Conservation (phyloP, 1,140 invertebrate species). For the Macrobrachium nipponense region DNA sequence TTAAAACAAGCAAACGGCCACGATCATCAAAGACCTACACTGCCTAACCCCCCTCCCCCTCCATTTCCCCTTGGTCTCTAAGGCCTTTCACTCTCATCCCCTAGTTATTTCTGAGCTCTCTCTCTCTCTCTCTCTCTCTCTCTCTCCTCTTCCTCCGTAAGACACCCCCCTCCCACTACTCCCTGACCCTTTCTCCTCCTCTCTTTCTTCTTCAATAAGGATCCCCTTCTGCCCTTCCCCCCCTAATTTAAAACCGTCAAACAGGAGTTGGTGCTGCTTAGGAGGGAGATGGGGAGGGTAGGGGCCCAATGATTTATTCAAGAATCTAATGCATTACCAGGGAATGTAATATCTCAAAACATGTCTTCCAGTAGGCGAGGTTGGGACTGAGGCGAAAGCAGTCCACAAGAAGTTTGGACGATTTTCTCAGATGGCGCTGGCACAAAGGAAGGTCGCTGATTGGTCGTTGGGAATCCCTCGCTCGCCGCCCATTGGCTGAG, state of each 20-base stretch:
- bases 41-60: neutral
- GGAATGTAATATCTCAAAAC: constrained; percentile 62
- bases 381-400: constrained; percentile 54
- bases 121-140: neutral
- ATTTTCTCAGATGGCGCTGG: constrained; percentile 63
- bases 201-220: constrained; percentile 14
- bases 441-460: constrained; percentile 59
- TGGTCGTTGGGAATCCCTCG: constrained; percentile 60
- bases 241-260: constrained; percentile 19
- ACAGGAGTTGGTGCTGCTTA: constrained; percentile 2
- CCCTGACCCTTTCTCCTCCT: neutral
- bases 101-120: constrained; percentile 15
- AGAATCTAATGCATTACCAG: constrained; percentile 62
- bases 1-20: no score
- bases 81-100: constrained; percentile 12
- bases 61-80: constrained; percentile 1
- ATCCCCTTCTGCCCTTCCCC: neutral
- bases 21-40: neutral
- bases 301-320: constrained; percentile 57
- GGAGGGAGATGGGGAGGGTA: constrained; percentile 3
- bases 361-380: constrained; percentile 32
- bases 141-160: neutral
- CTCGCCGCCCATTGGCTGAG: constrained; percentile 60
- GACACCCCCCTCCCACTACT: no score
- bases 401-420: constrained; percentile 63